phyloP scores from a whole-genome alignment of 2,888 invertebrate genomes.

The Diaphora mendica region DNA sequence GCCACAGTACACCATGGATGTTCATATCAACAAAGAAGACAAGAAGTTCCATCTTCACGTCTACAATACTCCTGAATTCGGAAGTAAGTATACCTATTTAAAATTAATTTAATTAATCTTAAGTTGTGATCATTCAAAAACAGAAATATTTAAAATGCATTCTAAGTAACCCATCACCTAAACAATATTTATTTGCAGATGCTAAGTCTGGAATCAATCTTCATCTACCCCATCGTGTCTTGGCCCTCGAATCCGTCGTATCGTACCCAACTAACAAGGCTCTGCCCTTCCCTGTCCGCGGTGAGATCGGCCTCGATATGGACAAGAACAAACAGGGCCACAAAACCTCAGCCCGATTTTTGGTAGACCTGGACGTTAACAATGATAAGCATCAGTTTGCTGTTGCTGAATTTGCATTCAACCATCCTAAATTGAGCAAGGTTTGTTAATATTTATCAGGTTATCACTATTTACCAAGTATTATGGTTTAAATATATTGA shows the following conservation, averaged over 20 bases:
- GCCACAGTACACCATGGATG: constrained; percentile 89
- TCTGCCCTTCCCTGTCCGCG: constrained; percentile 87
- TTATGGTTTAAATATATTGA: not conserved
- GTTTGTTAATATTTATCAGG: constrained; percentile 59
- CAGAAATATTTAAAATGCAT: not conserved
- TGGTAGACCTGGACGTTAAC: constrained; percentile 80
- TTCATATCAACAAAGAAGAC: constrained; percentile 90
- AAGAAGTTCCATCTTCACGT: constrained; percentile 90
- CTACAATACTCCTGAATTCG: constrained; percentile 88
- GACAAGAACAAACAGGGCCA: constrained; percentile 91
- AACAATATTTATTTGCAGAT: constrained; percentile 51
- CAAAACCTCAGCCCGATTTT: constrained; percentile 87
- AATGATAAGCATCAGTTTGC: constrained; percentile 80
- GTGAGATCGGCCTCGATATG: constrained; percentile 88
- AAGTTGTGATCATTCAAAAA: not conserved
- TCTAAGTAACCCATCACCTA: not conserved
- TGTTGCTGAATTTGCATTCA: constrained; percentile 87
- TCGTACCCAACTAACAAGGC: constrained; percentile 75
- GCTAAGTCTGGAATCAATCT: constrained; percentile 85
- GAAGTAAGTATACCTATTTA: constrained; percentile 76
- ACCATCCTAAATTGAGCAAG: constrained; percentile 89
- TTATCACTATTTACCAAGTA: not conserved
- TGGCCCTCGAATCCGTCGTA: constrained; percentile 88
- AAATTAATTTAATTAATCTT: not conserved
- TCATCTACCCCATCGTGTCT: constrained; percentile 89